Conservation (phyloP, 2,797 vertebrate genomes). For the Pelobates cultripes region DNA sequence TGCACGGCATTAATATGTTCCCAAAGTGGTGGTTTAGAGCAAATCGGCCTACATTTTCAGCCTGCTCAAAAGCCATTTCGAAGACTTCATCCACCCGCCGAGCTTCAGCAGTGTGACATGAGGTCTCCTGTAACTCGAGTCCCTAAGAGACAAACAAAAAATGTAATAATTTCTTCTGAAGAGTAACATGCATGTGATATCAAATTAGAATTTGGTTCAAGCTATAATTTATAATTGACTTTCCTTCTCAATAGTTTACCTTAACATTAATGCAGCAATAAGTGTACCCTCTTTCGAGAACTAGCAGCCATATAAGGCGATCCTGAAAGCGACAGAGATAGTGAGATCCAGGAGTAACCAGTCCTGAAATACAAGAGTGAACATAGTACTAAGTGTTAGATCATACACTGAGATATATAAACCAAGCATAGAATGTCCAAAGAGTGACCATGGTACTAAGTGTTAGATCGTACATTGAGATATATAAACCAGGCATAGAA, state of each 20-base stretch:
- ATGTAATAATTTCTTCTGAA: too few species aligned
- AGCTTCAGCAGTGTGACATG: conserved; percentile 94
- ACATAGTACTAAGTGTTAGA: too few species aligned
- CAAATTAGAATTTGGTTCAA: too few species aligned
- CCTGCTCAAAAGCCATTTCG: conserved; percentile 85
- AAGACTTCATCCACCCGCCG: conserved; percentile 94
- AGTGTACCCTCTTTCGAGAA: conserved; percentile 91
- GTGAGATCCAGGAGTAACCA: conserved; percentile 88
- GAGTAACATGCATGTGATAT: too few species aligned
- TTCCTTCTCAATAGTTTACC: conserved; percentile 71
- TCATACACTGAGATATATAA: too few species aligned
- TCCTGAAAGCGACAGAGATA: conserved; percentile 96
- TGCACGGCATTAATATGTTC: conserved; percentile 88
- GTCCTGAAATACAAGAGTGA: conserved; percentile 70
- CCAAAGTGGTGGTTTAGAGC: conserved; percentile 89
- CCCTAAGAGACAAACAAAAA: conserved; percentile 72
- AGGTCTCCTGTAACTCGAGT: conserved; percentile 95
- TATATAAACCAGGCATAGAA: too few species aligned
- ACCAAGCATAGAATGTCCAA: too few species aligned
- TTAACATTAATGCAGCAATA: conserved; percentile 95
- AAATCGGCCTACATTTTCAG: conserved; percentile 74
- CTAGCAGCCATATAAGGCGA: conserved; percentile 92
- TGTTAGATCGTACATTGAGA: too few species aligned
- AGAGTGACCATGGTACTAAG: too few species aligned
- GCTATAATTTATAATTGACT: too few species aligned